Conservation (phyloP, 2,797 vertebrate species). For the Myotis daubentonii region DNA sequence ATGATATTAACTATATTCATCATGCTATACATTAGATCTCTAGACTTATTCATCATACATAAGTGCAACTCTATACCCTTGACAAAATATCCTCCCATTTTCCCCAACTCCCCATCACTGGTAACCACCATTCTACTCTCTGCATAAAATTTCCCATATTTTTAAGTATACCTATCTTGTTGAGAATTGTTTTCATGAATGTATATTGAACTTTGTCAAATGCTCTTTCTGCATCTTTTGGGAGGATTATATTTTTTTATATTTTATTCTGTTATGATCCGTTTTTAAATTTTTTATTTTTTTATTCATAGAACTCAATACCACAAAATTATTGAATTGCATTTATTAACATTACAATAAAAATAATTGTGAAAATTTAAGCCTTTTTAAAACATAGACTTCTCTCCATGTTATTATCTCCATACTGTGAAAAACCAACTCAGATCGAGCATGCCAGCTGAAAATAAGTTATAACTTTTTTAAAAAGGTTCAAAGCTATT, state of each 20-base stretch:
- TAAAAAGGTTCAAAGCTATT: not conserved
- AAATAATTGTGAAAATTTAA: slow-evolving; percentile 9
- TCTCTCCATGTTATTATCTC: not conserved
- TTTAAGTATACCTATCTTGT: not conserved
- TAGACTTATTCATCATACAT: not conserved
- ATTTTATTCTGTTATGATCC: not conserved
- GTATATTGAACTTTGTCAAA: not conserved
- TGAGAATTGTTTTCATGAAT: not conserved
- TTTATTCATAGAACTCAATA: not conserved
- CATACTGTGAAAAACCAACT: slow-evolving; percentile 45
- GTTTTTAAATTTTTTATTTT: not conserved
- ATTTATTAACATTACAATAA: not conserved
- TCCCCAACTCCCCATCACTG: not conserved
- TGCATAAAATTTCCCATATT: not conserved
- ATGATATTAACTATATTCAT: not conserved
- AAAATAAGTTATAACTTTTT: slow-evolving; percentile 15
- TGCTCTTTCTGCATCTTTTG: not conserved
- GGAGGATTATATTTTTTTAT: not conserved
- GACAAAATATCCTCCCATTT: not conserved
- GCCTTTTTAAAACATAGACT: not conserved
- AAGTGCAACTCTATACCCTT: not conserved
- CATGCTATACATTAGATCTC: not conserved
- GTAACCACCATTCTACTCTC: not conserved
- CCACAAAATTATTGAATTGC: not conserved
- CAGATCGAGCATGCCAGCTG: not conserved